Percentiles rank a stretch among this genome's conserved stretches.
Conservation (phyloP, 1,140 invertebrate species). For the Brachionus koreanus region DNA sequence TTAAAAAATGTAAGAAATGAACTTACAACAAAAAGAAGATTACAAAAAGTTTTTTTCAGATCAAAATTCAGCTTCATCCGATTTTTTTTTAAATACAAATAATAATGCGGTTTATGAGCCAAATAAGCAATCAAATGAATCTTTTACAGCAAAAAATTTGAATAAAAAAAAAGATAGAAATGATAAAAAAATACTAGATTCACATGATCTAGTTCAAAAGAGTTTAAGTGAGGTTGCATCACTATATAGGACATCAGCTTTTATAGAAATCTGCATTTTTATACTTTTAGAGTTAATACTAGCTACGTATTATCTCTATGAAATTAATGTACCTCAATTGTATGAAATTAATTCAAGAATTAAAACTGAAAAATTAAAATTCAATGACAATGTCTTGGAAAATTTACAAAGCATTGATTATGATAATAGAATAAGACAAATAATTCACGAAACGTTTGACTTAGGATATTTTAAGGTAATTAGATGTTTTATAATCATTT, state of each 20-base stretch:
- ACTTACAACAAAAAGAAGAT: neutral
- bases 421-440: neutral
- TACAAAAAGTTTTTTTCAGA: neutral
- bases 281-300: neutral
- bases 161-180: neutral
- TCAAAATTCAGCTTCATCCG: neutral
- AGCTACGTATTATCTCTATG: neutral
- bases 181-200: neutral
- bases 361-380: neutral
- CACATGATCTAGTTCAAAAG: conserved; percentile 29
- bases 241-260: neutral
- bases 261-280: conserved; percentile 21
- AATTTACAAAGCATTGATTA: neutral
- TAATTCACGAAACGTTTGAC: neutral
- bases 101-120: neutral
- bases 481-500: neutral
- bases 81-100: neutral
- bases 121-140: neutral
- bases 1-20: neutral
- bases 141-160: neutral
- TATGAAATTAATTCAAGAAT: neutral
- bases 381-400: neutral
- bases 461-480: neutral
- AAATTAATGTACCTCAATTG: neutral
- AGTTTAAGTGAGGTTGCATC: neutral